Evolutionary conservation across 2,797 vertebrate genomes (phyloP).

Genomic region (Dromococcyx pavoninus): DNA sequence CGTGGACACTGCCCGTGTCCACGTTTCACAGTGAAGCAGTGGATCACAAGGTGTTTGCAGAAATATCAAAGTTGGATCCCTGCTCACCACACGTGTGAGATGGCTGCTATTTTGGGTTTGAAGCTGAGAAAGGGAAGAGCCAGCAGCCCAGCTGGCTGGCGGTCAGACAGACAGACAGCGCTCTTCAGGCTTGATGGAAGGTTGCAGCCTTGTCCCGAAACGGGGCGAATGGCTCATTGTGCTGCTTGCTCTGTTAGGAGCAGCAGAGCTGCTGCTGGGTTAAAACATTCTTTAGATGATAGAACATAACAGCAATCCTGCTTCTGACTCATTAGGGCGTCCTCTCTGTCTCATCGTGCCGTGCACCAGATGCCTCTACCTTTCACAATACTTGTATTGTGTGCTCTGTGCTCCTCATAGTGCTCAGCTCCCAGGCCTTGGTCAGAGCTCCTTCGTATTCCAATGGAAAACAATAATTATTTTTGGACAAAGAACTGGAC

Average conservation of each 20-base stretch:
- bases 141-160: background rate
- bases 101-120: background rate
- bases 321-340: background rate
- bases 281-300: background rate
- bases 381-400: background rate
- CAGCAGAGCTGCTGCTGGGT: background rate
- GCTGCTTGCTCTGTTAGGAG: background rate
- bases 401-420: background rate
- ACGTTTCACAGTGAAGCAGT: fast-evolving
- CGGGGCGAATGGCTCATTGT: background rate
- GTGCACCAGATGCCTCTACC: background rate
- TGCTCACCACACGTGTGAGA: background rate
- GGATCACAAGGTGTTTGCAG: background rate
- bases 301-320: background rate
- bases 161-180: background rate
- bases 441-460: background rate
- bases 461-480: background rate
- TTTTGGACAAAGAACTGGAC: background rate
- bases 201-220: background rate
- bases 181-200: background rate
- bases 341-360: background rate
- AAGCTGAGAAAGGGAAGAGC: background rate
- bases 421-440: background rate
- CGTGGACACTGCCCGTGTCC: background rate
- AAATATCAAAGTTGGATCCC: background rate